Conservation (phyloP, 1,140 invertebrate species). For the Pseudomyrmex gracilis region DNA sequence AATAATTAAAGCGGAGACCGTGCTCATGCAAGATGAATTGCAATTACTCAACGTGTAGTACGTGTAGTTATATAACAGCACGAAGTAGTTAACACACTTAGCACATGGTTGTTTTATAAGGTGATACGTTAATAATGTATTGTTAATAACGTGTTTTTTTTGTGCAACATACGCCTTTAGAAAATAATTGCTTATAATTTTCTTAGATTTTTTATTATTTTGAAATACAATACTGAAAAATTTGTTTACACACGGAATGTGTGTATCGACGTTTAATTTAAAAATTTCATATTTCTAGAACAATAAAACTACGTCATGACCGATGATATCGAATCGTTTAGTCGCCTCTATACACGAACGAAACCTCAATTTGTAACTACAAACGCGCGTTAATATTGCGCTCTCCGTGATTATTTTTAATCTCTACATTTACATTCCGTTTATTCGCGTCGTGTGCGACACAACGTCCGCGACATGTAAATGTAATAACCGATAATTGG, state of each 20-base stretch:
- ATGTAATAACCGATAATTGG: constrained; percentile 36
- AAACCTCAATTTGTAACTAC: not conserved
- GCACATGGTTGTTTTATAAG: constrained; percentile 4
- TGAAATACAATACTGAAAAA: no score
- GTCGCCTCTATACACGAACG: not conserved
- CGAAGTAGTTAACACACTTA: not conserved
- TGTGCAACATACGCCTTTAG: no score
- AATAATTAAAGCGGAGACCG: constrained; percentile 15
- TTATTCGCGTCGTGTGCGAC: not conserved
- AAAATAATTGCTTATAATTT: no score
- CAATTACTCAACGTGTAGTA: constrained; percentile 2
- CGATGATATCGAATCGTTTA: not conserved
- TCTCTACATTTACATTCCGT: constrained; percentile 9
- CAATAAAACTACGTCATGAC: not conserved
- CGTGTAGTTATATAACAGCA: constrained; percentile 1
- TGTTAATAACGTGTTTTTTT: not conserved
- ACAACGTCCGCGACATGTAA: not conserved
- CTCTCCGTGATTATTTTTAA: not conserved
- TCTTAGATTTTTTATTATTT: no score
- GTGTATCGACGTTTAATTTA: not conserved
- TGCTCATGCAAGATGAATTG: constrained; percentile 11
- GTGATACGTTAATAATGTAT: not conserved
- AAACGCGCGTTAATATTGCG: not conserved
- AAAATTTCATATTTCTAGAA: not conserved
- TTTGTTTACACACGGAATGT: no score